A percentile compares a stretch with the other conserved stretches of the same genome.
phyloP scores from a whole-genome alignment of 2,888 invertebrate genomes.

The Melipona bicolor region DNA sequence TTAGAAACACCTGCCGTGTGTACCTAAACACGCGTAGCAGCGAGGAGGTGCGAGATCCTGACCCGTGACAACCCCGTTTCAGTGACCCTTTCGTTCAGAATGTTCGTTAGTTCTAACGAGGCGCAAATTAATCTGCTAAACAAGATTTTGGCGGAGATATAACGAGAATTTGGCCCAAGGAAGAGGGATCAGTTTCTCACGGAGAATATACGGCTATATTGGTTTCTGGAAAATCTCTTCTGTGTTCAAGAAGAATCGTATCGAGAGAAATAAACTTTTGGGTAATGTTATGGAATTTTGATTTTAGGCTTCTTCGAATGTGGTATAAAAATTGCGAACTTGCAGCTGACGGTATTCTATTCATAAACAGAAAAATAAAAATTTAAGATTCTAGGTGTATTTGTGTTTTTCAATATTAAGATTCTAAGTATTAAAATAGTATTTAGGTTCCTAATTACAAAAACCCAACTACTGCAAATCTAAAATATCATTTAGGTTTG shows the following conservation, averaged over 20 bases:
- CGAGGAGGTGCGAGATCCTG: slow-evolving; percentile 49
- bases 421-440: no score
- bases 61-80: slow-evolving; percentile 65
- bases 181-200: not conserved
- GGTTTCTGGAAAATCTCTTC: no score
- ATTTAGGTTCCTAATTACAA: no score
- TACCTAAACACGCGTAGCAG: no score
- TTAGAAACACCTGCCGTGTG: not conserved
- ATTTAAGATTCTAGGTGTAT: not conserved
- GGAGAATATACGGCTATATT: not conserved
- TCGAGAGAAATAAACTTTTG: not conserved
- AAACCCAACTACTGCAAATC: no score
- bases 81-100: slow-evolving; percentile 57
- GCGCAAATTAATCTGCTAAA: slow-evolving; percentile 12
- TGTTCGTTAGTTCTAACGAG: slow-evolving; percentile 47
- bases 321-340: not conserved
- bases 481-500: no score
- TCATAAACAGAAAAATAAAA: no score
- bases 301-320: not conserved
- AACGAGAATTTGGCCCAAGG: not conserved
- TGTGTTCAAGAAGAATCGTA: not conserved
- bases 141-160: not conserved
- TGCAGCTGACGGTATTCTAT: no score
- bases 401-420: not conserved
- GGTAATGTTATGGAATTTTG: not conserved